These are phyloP conservation scores for Pipa parva DNA, from an alignment of 2,113 vertebrate genomes.

Conservation along the genomic window DNA sequence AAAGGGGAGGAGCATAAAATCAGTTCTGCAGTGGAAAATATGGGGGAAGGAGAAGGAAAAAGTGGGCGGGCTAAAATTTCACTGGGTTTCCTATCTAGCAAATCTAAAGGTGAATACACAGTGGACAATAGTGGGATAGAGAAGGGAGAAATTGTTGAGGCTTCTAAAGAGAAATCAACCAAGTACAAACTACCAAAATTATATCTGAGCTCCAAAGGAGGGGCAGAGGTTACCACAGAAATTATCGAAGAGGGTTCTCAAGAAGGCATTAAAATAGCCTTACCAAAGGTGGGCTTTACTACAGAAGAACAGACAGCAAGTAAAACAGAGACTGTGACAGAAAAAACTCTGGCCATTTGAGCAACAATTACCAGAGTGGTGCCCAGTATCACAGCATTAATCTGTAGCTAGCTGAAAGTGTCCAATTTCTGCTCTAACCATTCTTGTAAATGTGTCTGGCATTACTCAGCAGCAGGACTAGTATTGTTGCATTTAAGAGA, in stretches of 20 bases:
- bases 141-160: not conserved
- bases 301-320: constrained; percentile 45
- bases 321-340: constrained; percentile 51
- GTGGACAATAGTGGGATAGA: constrained; percentile 37
- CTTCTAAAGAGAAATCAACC: constrained; percentile 55
- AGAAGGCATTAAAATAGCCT: constrained; percentile 62
- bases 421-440: not conserved
- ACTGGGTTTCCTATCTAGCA: constrained; percentile 52
- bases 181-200: constrained; percentile 76
- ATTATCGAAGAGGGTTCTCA: constrained; percentile 53
- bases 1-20: constrained; percentile 47
- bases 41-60: constrained; percentile 53
- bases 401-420: not conserved
- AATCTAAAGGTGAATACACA: constrained; percentile 46
- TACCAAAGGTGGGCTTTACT: constrained; percentile 65
- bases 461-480: not conserved
- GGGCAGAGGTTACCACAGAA: constrained; percentile 54
- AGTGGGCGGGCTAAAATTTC: constrained; percentile 47
- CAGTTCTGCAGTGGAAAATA: constrained; percentile 50
- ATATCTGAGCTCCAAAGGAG: constrained; percentile 67
- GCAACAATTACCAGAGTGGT: not conserved
- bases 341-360: constrained; percentile 53
- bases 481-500: constrained; percentile 5
- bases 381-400: not conserved
- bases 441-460: not conserved